Evolutionary conservation across 1,140 invertebrate genomes (phyloP), one percentile per base, ranked within the genome.

Genomic region (Chironomus tepperi): DNA sequence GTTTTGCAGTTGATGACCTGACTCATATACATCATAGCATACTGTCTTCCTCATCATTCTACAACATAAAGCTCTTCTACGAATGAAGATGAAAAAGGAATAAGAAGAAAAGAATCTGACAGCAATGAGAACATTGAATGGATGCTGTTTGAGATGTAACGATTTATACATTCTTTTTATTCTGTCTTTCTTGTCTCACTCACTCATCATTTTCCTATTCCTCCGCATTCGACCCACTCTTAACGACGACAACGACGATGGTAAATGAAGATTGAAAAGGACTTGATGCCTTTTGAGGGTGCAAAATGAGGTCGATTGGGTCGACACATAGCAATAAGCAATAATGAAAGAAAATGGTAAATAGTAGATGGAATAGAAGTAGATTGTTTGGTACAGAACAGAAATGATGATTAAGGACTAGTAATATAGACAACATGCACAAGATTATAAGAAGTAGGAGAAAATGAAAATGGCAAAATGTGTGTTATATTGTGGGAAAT

Each of bases 341-440:
- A n/a, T 57, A 57, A 57, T 57, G 47, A 57, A 57, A 57, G 12
- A 57, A 34, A 34, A 34, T 34, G 24, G 24, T 34, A 34, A 34
- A 34, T 34, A 34, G 5, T 34, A 34, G 24, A 34, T 34, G 24
- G 24, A 34, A 34, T 1, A 47, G 43, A 10, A 47, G 43, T 47
- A 57, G 12, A 57, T 12, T 57, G 47, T 34, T 34, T 57, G 47
- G 47, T 34, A n/a, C 47, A 57, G 47, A 57, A 57, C 12, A 5
- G n/a, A 57, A 57, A 57, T 57, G 47, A 57, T 57, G 47, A 57
- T 57, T 57, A 57, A 57, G 47, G 47, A 57, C 47, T 57, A n/a
- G 47, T n/a, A 57, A 15, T n/a, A 57, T 57, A 57, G 47, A 57
- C 47, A 57, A 12, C n/a, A 57, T 57, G n/a, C n/a, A 57, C 47